Conservation (phyloP, 2,888 invertebrate genomes). For the Magallana nippona region DNA sequence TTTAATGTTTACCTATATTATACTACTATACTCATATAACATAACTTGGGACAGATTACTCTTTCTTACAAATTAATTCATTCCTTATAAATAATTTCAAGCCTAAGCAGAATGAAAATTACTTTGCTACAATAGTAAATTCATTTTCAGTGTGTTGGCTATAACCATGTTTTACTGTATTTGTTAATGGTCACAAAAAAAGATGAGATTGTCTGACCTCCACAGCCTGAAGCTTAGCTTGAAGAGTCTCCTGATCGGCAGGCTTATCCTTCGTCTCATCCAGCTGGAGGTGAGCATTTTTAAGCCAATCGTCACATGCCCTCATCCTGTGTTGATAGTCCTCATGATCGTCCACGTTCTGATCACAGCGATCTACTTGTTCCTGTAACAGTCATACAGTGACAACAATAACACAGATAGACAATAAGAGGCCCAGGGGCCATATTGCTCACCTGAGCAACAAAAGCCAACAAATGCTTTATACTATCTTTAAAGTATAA, state of each 20-base stretch:
- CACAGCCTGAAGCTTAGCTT: constrained; percentile 75
- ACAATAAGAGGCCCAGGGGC: too few species aligned
- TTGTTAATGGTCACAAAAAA: background rate
- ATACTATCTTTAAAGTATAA: background rate
- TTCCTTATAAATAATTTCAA: too few species aligned
- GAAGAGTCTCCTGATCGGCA: constrained; percentile 89
- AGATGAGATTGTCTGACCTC: constrained; percentile 63
- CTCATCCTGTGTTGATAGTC: constrained; percentile 86
- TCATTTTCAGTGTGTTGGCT: too few species aligned
- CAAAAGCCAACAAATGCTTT: background rate
- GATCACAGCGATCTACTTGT: constrained; percentile 89
- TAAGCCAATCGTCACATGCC: constrained; percentile 88
- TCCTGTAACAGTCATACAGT: constrained; percentile 82
- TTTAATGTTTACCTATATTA: too few species aligned
- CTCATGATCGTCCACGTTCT: constrained; percentile 91
- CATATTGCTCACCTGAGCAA: too few species aligned
- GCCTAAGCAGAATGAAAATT: too few species aligned
- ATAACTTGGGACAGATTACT: too few species aligned
- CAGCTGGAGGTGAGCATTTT: constrained; percentile 86
- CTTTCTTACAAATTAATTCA: too few species aligned
- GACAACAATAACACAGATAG: background rate
- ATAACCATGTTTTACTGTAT: too few species aligned
- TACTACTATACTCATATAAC: too few species aligned
- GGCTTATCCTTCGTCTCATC: constrained; percentile 87
- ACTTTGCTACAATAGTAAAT: too few species aligned